Base-by-base conservation (phyloP, 2,797 vertebrate species). In the Girardinus metallicus region DNA sequence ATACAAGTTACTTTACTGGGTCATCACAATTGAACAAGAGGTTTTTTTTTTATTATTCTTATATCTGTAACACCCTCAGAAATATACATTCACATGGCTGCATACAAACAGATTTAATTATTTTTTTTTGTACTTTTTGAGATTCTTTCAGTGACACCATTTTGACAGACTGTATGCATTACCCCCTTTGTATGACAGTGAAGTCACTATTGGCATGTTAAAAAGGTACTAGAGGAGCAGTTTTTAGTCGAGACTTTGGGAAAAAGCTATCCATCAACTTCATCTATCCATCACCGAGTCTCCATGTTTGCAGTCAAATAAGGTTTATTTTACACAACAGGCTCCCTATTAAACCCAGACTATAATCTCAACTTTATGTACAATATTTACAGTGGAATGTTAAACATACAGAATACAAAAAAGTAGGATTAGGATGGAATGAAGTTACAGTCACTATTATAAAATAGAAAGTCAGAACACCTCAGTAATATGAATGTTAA, bases 321-420 rank as follows among this genome's bases (percentile, higher is more conserved):
- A 46, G 86, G 86, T 87, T 76, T 88, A 90, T 92, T 90, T 87
- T 92, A 94, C 91, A 92, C 60, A 60, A 87, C 85, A 82, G 86
- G 88, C 85, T 87, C 87, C 89, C 90, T 92, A 93, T 94, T 83
- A 94, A 95, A 95, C 90, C 90, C 92, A 80, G 73, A 90, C 90
- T 94, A 92, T 90, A 89, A 91, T 92, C 90, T 94, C 88, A 89
- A 93, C 90, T 83, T 31, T 95, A 95, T 95, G 81, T 96, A 96
- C 94, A 95, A 75, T 95, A 96, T 96, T 95, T 96, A 96, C 95
- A 96, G 88, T 92, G 92, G 93, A 96, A 96, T 95, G 94, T 95
- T 88, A 85, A 94, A 94, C 91, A 93, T 82, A 91, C 86, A 60
- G 85, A 87, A 91, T 93, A 94, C 86, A 94, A 94, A 94, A 94